These are phyloP conservation scores for Albula glossodonta DNA, from an alignment of 2,113 vertebrate genomes.

Conservation along the genomic window DNA sequence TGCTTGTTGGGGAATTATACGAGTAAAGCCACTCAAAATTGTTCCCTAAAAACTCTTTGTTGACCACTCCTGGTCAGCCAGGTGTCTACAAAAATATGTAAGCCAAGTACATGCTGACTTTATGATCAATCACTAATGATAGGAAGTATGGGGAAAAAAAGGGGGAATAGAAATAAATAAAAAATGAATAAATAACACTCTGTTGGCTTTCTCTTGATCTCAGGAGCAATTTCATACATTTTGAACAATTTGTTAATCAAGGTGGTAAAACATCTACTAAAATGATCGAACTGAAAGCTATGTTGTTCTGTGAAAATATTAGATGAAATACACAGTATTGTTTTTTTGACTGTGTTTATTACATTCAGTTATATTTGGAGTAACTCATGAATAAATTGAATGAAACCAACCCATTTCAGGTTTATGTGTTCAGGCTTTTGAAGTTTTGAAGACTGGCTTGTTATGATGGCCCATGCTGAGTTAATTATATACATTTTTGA, in stretches of 20 bases:
- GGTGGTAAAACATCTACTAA: background rate
- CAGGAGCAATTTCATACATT: background rate
- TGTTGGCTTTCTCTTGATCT: background rate
- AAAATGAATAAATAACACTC: background rate
- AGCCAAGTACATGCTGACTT: too few relatives aligned
- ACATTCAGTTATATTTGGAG: background rate
- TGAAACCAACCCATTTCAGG: background rate
- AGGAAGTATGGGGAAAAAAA: too few relatives aligned
- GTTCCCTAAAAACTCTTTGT: too few relatives aligned
- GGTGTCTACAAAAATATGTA: too few relatives aligned
- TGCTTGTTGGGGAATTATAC: too few relatives aligned
- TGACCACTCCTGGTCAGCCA: too few relatives aligned
- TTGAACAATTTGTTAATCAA: background rate
- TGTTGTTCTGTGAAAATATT: background rate
- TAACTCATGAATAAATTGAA: background rate
- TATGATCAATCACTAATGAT: too few relatives aligned
- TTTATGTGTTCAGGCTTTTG: too few relatives aligned
- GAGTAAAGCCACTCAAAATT: too few relatives aligned
- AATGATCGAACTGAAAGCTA: too few relatives aligned
- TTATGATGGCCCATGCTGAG: constrained; percentile 34
- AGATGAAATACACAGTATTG: background rate
- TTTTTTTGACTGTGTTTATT: background rate
- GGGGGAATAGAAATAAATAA: too few relatives aligned
- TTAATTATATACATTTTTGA: constrained; percentile 35
- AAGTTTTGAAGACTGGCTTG: constrained; percentile 2